Evolutionary conservation across 2,797 vertebrate genomes (phyloP).

Genomic region (Psittacula derbiana): DNA sequence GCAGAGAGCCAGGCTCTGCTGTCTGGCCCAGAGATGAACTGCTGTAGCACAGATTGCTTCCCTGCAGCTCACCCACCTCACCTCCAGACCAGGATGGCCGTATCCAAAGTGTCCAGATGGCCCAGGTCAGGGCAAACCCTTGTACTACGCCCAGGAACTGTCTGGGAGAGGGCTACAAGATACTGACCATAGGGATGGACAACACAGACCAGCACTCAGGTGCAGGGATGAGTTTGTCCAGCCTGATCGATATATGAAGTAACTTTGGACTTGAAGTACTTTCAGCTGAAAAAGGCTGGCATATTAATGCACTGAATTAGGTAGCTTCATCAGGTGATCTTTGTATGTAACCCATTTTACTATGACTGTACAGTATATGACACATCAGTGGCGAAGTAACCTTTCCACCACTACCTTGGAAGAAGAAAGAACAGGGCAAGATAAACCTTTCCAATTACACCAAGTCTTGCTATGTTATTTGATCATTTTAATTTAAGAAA

Average conservation of each 20-base stretch:
- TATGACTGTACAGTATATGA: background rate
- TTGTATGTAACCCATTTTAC: background rate
- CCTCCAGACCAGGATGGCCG: rapidly evolving
- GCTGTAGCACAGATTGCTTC: background rate
- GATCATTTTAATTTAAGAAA: background rate
- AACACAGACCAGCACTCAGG: background rate
- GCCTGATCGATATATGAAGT: rapidly evolving
- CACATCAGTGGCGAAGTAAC: background rate
- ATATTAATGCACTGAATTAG: background rate
- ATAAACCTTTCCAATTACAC: background rate
- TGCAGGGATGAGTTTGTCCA: background rate
- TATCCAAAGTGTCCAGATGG: background rate
- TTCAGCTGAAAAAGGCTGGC: background rate
- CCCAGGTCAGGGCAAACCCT: background rate
- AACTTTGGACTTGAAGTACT: background rate
- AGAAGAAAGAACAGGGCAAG: background rate
- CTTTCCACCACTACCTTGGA: background rate
- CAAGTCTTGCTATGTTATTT: background rate
- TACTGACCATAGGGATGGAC: rapidly evolving
- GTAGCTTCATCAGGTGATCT: background rate
- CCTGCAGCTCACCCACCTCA: background rate
- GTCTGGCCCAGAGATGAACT: background rate
- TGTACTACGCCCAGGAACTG: background rate
- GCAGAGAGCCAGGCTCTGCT: background rate
- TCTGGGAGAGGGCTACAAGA: background rate